Evolutionary conservation across 2,113 vertebrate species (phyloP).

Genomic region (Panurus biarmicus): DNA sequence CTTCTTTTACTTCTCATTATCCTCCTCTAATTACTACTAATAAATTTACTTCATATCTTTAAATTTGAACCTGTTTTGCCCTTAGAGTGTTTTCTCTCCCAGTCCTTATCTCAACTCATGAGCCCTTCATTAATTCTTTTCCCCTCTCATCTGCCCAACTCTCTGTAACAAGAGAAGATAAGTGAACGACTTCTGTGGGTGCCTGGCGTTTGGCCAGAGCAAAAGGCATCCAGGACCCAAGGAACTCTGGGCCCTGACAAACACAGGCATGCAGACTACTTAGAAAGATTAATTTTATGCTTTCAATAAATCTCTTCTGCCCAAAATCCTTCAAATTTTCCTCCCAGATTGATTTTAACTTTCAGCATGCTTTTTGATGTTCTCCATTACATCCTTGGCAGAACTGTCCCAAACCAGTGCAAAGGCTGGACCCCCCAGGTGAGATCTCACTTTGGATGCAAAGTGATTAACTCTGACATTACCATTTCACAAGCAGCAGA

Average conservation of each 20-base stretch:
- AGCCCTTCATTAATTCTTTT: neutral
- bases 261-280: neutral
- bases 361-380: neutral
- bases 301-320: neutral
- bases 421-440: neutral
- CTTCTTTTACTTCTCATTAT: neutral
- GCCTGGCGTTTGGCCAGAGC: neutral
- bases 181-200: neutral
- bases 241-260: neutral
- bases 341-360: neutral
- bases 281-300: neutral
- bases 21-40: neutral
- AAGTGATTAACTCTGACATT: neutral
- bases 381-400: neutral
- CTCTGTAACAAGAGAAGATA: neutral
- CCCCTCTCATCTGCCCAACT: neutral
- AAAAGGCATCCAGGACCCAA: neutral
- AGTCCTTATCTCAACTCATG: neutral
- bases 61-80: neutral
- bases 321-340: neutral
- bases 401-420: neutral
- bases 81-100: neutral
- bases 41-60: neutral
- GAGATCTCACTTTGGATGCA: neutral
- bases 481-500: neutral